These are phyloP conservation scores for Luidia sarsii DNA, from an alignment of 53 echinoderm and acorn worm species.

Conservation along the genomic window DNA sequence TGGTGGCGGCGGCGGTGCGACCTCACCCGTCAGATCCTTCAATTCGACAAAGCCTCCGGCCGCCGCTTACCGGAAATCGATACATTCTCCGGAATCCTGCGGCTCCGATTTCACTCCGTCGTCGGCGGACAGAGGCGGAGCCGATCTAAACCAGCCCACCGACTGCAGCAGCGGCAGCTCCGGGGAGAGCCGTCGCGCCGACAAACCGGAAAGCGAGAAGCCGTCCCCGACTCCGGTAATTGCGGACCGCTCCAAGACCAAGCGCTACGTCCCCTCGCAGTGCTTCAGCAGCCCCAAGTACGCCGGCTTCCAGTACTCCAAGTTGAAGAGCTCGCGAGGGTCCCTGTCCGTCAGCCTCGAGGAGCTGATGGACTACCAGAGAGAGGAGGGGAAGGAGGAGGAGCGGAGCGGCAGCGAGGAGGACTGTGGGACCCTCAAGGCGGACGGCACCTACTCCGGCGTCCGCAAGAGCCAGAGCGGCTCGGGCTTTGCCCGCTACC, in stretches of 20 bases:
- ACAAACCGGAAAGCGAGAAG: not conserved
- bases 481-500: conserved; percentile 40
- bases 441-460: conserved; percentile 35
- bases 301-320: not conserved
- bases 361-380: not conserved
- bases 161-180: conserved; percentile 1
- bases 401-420: not conserved
- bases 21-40: not conserved
- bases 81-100: not conserved
- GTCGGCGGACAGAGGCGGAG: too few species aligned
- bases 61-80: not conserved
- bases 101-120: not conserved
- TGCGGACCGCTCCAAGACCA: not conserved
- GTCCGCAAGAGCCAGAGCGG: conserved; percentile 20
- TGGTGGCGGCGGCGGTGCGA: not conserved
- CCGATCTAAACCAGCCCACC: too few species aligned
- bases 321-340: not conserved
- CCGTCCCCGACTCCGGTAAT: not conserved
- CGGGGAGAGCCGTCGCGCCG: not conserved
- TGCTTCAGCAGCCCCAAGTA: not conserved
- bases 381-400: not conserved
- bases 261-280: not conserved
- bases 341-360: conserved; percentile 31
- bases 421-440: conserved; percentile 23
- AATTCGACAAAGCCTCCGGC: not conserved